Percentiles rank a stretch among this genome's conserved stretches.
Conservation (phyloP, 2,888 invertebrate species). For the Aphodius granarius region DNA sequence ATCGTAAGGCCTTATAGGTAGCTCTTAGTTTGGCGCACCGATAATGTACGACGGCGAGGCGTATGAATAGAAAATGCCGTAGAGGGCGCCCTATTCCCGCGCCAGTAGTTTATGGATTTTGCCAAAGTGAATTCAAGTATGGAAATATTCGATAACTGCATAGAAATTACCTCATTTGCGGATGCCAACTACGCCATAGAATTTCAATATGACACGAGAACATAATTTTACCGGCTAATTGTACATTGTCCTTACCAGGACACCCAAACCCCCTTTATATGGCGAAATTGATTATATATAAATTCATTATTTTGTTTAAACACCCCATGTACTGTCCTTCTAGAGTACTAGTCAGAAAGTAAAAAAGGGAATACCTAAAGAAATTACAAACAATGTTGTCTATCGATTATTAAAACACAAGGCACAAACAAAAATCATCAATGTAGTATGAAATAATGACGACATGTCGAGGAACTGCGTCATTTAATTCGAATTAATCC, state of each 20-base stretch:
- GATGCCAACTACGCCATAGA: conserved; percentile 19
- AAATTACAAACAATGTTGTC: too few species aligned
- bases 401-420: too few species aligned
- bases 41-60: conserved; percentile 2
- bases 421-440: too few species aligned
- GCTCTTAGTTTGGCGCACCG: conserved; percentile 2
- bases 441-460: too few species aligned
- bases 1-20: background rate
- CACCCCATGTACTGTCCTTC: too few species aligned
- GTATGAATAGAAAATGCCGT: conserved; percentile 12
- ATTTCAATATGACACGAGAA: conserved; percentile 23
- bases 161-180: conserved; percentile 26
- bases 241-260: conserved; percentile 16
- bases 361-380: too few species aligned
- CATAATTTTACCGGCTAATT: conserved; percentile 25
- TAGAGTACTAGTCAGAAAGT: too few species aligned
- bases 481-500: too few species aligned
- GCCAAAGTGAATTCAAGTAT: conserved; percentile 27
- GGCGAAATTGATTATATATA: background rate
- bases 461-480: too few species aligned
- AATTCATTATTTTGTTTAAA: background rate
- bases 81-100: conserved; percentile 2
- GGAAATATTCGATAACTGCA: conserved; percentile 31
- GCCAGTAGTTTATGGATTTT: conserved; percentile 24
- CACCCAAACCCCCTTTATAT: background rate